These are phyloP conservation scores for Rhagonycha lutea DNA, from an alignment of 2,888 invertebrate genomes.

Conservation along the genomic window DNA sequence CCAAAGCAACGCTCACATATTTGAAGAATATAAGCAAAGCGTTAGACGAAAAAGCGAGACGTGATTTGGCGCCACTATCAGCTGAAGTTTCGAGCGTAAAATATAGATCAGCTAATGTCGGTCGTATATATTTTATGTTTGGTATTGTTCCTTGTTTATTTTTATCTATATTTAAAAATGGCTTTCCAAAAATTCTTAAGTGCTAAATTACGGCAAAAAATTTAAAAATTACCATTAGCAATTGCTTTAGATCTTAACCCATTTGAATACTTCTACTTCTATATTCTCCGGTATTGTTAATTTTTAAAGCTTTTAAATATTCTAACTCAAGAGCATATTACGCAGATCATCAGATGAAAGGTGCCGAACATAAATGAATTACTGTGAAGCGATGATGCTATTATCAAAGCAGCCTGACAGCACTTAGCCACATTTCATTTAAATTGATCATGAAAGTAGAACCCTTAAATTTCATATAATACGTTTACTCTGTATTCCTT, in stretches of 20 bases:
- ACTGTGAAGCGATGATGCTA: constrained; percentile 44
- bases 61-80: constrained; percentile 27
- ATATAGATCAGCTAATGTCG: constrained; percentile 20
- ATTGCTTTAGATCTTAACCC: neutral
- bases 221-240: neutral
- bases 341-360: constrained; percentile 42
- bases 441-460: constrained; percentile 23
- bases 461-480: constrained; percentile 15
- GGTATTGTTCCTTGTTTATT: constrained; percentile 8
- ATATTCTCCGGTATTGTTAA: constrained; percentile 9
- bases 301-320: constrained; percentile 24
- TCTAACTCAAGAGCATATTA: constrained; percentile 32
- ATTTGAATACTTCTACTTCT: neutral
- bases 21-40: constrained; percentile 11
- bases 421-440: constrained; percentile 41
- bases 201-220: neutral
- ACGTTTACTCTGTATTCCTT: constrained; percentile 9
- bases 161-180: constrained; percentile 1
- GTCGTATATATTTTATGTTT: constrained; percentile 16
- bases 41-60: constrained; percentile 25
- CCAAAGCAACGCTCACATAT: constrained; percentile 8
- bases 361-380: constrained; percentile 44
- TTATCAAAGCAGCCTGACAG: constrained; percentile 42
- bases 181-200: neutral
- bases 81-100: constrained; percentile 17